Conservation (phyloP, 2,888 invertebrate species). For the Drosophila setosimentum region DNA sequence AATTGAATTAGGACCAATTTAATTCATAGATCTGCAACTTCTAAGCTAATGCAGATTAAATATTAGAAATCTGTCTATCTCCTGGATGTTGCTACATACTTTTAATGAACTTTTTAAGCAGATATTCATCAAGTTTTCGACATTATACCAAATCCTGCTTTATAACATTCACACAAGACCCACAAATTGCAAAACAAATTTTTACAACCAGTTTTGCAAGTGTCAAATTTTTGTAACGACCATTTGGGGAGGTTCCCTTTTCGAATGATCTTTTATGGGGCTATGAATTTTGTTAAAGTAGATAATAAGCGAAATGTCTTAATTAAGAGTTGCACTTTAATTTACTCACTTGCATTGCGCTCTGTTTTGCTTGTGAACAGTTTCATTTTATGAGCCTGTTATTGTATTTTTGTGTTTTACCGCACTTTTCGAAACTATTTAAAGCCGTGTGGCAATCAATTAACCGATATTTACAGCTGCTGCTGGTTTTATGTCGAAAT, state of each 20-base stretch:
- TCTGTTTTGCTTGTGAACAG: conserved; percentile 72
- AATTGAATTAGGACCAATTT: neutral
- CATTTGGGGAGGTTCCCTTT: conserved; percentile 62
- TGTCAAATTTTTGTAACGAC: conserved; percentile 47
- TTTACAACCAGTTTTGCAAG: conserved; percentile 57
- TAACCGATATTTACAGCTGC: conserved; percentile 40
- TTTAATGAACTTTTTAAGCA: conserved; percentile 38
- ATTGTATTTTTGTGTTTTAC: conserved; percentile 8
- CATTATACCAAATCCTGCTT: conserved; percentile 52
- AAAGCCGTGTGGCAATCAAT: conserved; percentile 46
- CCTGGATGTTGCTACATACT: conserved; percentile 23
- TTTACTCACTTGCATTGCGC: conserved; percentile 78
- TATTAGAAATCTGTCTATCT: conserved; percentile 1
- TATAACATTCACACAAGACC: conserved; percentile 31
- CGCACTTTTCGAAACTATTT: conserved; percentile 41
- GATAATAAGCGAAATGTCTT: conserved; percentile 49
- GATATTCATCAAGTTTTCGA: conserved; percentile 29
- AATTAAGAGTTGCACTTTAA: conserved; percentile 55
- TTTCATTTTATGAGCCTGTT: conserved; percentile 59
- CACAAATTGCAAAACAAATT: conserved; percentile 39
- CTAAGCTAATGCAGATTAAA: neutral
- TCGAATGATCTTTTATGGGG: conserved; percentile 56
- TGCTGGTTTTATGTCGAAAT: conserved; percentile 47
- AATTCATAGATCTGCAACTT: neutral
- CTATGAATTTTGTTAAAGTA: conserved; percentile 47